A percentile compares a stretch with the other conserved stretches of the same genome.
phyloP scores from a whole-genome alignment of 2,888 invertebrate species.

The Heteromurus nitidus region DNA sequence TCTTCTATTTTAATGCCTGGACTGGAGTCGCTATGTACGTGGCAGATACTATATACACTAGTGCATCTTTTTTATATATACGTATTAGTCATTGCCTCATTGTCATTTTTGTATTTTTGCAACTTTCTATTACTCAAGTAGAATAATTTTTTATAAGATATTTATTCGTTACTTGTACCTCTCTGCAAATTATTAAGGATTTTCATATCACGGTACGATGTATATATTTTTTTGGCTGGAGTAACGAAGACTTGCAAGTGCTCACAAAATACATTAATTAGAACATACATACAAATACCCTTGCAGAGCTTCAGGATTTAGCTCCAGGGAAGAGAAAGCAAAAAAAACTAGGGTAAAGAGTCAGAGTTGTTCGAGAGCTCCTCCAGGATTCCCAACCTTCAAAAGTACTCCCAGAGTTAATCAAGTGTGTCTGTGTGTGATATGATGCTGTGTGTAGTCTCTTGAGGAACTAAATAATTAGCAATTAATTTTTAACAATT shows the following conservation, averaged over 20 bases:
- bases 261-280: constrained; percentile 1
- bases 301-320: constrained; percentile 29
- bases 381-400: constrained; percentile 27
- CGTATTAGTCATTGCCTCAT: constrained; percentile 3
- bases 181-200: too few species aligned
- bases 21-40: neutral
- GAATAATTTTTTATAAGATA: neutral
- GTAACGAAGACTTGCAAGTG: constrained; percentile 55
- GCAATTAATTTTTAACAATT: constrained; percentile 14
- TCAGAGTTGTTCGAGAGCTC: constrained; percentile 47
- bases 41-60: neutral
- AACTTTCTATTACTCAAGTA: constrained; percentile 3
- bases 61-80: neutral
- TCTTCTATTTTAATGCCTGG: neutral
- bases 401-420: neutral
- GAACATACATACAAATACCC: constrained; percentile 10
- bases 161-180: too few species aligned
- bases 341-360: constrained; percentile 27
- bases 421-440: constrained; percentile 44
- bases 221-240: constrained; percentile 21
- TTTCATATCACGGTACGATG: too few species aligned
- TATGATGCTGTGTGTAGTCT: constrained; percentile 55
- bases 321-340: constrained; percentile 7
- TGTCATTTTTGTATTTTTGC: neutral
- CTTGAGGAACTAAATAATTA: constrained; percentile 49